Evolutionary conservation across 2,888 invertebrate species (phyloP).

Genomic region (Drosophila mulleri): DNA sequence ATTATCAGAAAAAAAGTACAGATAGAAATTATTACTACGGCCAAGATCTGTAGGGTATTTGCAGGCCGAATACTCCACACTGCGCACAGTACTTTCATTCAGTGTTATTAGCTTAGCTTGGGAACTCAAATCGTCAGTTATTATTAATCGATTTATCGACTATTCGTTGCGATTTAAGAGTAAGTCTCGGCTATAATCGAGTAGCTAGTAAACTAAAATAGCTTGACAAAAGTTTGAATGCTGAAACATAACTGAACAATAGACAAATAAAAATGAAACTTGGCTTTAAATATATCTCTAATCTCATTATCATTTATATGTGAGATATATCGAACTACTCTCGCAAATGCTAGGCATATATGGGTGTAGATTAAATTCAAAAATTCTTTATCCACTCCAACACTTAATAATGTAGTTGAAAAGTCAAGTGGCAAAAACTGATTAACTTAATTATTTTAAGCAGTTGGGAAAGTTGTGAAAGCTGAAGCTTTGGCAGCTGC

Average conservation of each 20-base stretch:
- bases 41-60: background rate
- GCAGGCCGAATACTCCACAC: background rate
- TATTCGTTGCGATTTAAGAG: background rate
- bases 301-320: too few species aligned
- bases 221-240: too few species aligned
- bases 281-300: background rate
- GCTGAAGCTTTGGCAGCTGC: constrained; percentile 31
- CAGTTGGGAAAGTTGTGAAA: constrained; percentile 23
- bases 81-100: background rate
- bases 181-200: background rate
- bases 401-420: constrained; percentile 1
- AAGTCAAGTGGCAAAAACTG: constrained; percentile 10
- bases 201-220: background rate
- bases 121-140: background rate
- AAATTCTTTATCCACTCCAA: background rate
- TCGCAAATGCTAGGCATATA: background rate
- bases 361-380: background rate
- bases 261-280: background rate
- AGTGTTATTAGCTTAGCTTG: background rate
- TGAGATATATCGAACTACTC: background rate
- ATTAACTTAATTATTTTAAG: constrained; percentile 38
- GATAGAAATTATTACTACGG: too few species aligned
- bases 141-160: background rate
- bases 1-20: too few species aligned
- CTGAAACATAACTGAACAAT: too few species aligned